These are phyloP conservation scores for Fragariocoptes setiger DNA, from an alignment of 1,140 invertebrate genomes.

Conservation along the genomic window DNA sequence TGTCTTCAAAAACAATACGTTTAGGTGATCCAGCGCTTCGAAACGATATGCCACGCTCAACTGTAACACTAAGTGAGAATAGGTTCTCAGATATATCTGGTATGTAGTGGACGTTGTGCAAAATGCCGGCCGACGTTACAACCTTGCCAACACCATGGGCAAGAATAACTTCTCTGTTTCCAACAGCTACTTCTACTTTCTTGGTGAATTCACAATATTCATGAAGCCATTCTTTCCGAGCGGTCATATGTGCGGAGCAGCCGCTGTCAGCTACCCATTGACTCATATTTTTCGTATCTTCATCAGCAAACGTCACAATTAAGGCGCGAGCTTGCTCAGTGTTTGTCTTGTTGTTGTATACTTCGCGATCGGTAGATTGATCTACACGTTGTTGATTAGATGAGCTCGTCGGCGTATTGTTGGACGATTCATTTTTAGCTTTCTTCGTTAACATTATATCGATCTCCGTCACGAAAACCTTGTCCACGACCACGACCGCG, in stretches of 20 bases:
- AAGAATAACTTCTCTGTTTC: neutral
- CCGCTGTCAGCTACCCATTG: neutral
- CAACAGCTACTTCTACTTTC: neutral
- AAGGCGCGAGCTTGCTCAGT: neutral
- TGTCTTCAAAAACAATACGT: neutral
- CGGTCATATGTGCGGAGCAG: neutral
- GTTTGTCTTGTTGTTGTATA: neutral
- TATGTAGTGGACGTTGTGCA: neutral
- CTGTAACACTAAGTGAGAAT: neutral
- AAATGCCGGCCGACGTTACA: neutral
- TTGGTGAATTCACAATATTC: neutral
- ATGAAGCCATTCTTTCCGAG: neutral
- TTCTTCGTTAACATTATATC: neutral
- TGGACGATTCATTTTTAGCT: neutral
- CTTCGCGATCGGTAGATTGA: neutral
- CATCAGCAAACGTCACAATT: neutral
- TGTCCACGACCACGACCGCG: neutral
- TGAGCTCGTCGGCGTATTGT: neutral
- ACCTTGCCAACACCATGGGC: neutral
- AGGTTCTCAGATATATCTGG: neutral
- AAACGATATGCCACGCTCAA: neutral
- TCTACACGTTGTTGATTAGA: neutral
- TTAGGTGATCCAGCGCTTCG: neutral
- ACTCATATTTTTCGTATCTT: neutral
- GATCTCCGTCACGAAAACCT: neutral